Conservation (phyloP, 2,888 invertebrate genomes). For the Calliscelio sp. region DNA sequence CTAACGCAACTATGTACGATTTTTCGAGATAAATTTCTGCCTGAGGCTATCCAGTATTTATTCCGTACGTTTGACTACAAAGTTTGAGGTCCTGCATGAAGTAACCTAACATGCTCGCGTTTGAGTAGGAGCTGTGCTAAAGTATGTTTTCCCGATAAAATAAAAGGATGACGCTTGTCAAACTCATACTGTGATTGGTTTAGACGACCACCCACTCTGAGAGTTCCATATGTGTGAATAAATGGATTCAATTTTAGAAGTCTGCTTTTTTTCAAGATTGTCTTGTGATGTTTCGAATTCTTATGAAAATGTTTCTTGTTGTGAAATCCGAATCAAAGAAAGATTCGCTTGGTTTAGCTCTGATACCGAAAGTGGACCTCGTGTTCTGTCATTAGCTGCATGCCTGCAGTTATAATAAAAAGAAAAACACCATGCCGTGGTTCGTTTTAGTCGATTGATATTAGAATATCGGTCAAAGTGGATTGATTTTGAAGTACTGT, state of each 20-base stretch:
- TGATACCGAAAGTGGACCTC: too few species aligned
- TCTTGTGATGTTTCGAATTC: constrained; percentile 3
- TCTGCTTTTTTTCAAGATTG: too few species aligned
- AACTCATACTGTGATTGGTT: background rate
- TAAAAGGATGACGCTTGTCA: constrained; percentile 6
- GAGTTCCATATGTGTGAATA: constrained; percentile 12
- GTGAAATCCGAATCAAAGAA: background rate
- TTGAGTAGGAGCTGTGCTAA: background rate
- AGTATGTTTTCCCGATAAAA: background rate
- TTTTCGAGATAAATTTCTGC: constrained; percentile 58
- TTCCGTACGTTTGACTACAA: constrained; percentile 66
- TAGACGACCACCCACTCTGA: constrained; percentile 31
- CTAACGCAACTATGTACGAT: constrained; percentile 70
- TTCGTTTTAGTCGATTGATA: too few species aligned
- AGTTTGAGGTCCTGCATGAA: constrained; percentile 71
- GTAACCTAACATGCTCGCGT: constrained; percentile 50
- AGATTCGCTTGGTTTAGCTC: too few species aligned
- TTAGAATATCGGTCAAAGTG: background rate
- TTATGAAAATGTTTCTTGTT: constrained; percentile 8
- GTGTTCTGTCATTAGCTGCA: too few species aligned
- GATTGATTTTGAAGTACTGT: too few species aligned
- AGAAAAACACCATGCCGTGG: too few species aligned
- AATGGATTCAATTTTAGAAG: constrained; percentile 4
- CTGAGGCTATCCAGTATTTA: constrained; percentile 74
- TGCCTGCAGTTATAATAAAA: too few species aligned